These are phyloP conservation scores for Drosophila tsacasi DNA, from an alignment of 1,140 invertebrate genomes.

Conservation along the genomic window DNA sequence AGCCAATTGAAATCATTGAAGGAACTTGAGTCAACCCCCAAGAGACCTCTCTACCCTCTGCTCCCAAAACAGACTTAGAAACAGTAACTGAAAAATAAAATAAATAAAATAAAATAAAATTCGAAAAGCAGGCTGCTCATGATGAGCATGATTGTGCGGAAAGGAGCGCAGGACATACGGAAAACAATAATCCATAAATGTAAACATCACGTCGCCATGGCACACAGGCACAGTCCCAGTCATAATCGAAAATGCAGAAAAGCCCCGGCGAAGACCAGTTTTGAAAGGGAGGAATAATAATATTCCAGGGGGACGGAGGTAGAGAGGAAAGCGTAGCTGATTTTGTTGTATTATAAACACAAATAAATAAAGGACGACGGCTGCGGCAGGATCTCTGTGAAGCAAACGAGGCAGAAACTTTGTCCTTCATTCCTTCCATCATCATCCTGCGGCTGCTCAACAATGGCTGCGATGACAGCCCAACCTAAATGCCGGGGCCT, in stretches of 20 bases:
- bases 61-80: not conserved
- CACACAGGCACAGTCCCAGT: constrained; percentile 47
- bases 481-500: constrained; percentile 57
- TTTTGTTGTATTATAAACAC: constrained; percentile 85
- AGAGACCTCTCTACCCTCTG: not conserved
- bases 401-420: constrained; percentile 71
- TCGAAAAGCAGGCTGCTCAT: constrained; percentile 40
- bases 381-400: constrained; percentile 61
- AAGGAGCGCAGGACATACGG: constrained; percentile 68
- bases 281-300: constrained; percentile 23
- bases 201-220: constrained; percentile 81
- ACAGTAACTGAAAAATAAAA: constrained; percentile 16
- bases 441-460: constrained; percentile 72
- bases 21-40: not conserved
- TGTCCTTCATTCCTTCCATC: constrained; percentile 56
- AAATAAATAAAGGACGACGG: constrained; percentile 80
- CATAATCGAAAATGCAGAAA: constrained; percentile 37
- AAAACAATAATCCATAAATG: constrained; percentile 82
- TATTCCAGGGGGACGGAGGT: constrained; percentile 19
- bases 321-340: constrained; percentile 77
- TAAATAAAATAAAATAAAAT: constrained; percentile 18
- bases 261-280: constrained; percentile 59
- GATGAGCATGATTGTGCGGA: constrained; percentile 78
- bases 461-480: constrained; percentile 84
- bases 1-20: constrained; percentile 12